Evolutionary conservation across 2,113 vertebrate genomes (phyloP).

Genomic region (Ammodytes dubius): DNA sequence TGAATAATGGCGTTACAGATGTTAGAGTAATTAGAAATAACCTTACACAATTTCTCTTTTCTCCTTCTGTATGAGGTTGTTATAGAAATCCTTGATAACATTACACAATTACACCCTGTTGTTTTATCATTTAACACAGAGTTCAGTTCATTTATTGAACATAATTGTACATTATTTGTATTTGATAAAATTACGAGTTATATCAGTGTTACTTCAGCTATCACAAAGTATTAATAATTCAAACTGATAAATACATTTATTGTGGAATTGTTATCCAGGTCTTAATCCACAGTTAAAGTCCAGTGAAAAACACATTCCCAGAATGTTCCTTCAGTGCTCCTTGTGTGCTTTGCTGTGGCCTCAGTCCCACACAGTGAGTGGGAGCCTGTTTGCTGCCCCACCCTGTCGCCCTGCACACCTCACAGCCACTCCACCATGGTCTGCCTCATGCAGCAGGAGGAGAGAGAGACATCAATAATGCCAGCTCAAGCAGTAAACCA

Average conservation of each 20-base stretch:
- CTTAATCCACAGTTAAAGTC: conserved; percentile 7
- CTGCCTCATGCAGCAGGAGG: conserved; percentile 57
- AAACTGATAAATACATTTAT: neutral
- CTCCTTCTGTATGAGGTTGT: neutral
- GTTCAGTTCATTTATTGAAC: neutral
- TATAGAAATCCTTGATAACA: neutral
- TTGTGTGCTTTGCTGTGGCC: conserved; percentile 20
- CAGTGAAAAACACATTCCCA: conserved; percentile 76
- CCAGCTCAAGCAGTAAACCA: conserved; percentile 79
- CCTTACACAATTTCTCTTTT: neutral
- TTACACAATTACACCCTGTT: neutral
- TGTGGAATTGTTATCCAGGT: conserved; percentile 15
- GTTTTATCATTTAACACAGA: no score
- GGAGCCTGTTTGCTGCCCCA: conserved; percentile 70
- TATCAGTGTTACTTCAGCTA: neutral
- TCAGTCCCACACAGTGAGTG: conserved; percentile 67
- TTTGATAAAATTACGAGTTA: neutral
- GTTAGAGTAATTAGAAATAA: neutral
- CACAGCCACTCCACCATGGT: conserved; percentile 61
- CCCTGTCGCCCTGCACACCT: conserved; percentile 67
- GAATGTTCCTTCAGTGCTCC: conserved; percentile 70
- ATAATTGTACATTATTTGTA: neutral
- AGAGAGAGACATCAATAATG: conserved; percentile 74
- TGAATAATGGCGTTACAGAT: neutral
- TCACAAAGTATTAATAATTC: neutral